phyloP scores from a whole-genome alignment of 1,140 invertebrate genomes.

The Leguminivora glycinivorella region DNA sequence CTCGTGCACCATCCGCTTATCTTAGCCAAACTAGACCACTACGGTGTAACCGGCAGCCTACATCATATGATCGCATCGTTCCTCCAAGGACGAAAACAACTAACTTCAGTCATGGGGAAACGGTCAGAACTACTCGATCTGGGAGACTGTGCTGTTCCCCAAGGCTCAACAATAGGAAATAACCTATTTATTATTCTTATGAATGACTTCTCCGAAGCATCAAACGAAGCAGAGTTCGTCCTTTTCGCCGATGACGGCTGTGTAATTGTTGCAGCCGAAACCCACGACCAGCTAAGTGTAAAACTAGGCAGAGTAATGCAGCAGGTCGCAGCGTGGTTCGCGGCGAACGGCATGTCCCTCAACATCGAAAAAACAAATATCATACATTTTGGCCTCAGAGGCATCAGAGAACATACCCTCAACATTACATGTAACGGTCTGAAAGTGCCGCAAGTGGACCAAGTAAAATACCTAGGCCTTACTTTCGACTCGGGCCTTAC shows the following conservation, averaged over 20 bases:
- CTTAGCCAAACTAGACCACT: constrained; percentile 15
- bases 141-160: constrained; percentile 6
- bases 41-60: constrained; percentile 16
- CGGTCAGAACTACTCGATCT: not conserved
- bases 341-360: not conserved
- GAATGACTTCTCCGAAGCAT: not conserved
- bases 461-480: not conserved
- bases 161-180: constrained; percentile 19
- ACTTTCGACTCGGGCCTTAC: not conserved
- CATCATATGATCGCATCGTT: constrained; percentile 19
- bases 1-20: constrained; percentile 11
- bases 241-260: constrained; percentile 16
- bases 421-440: not conserved
- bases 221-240: constrained; percentile 5
- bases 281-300: not conserved
- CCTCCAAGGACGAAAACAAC: not conserved
- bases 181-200: constrained; percentile 1
- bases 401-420: not conserved
- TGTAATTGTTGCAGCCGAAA: constrained; percentile 3
- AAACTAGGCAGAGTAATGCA: not conserved
- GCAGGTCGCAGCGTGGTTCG: not conserved
- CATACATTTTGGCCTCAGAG: not conserved
- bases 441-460: not conserved
- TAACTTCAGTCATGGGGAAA: not conserved
- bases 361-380: constrained; percentile 15